phyloP scores from a whole-genome alignment of 92 coral and sea anemone genomes.

The Umimayanthus chanpuru region DNA sequence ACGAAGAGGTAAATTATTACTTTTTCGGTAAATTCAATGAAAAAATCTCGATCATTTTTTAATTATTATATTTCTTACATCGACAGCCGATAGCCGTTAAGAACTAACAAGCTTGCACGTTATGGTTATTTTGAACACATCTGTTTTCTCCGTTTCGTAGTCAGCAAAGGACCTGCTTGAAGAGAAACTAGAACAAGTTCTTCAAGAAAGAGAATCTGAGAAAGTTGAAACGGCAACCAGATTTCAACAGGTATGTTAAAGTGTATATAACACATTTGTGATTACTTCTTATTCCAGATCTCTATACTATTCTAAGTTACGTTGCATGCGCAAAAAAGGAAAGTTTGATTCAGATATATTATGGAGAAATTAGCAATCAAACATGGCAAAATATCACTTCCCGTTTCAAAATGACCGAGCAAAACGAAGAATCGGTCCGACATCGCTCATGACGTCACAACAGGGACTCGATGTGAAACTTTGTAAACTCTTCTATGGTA shows the following conservation, averaged over 20 bases:
- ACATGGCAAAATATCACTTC: too few relatives aligned
- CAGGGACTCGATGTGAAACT: too few relatives aligned
- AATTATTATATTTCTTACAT: not conserved
- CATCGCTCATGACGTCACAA: too few relatives aligned
- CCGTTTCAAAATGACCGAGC: too few relatives aligned
- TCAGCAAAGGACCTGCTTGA: not conserved
- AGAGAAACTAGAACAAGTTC: constrained; percentile 23
- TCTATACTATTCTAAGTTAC: too few relatives aligned
- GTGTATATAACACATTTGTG: not conserved
- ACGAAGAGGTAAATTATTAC: not conserved
- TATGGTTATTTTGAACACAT: not conserved
- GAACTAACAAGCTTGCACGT: not conserved
- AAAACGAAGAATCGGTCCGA: too few relatives aligned
- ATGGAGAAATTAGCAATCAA: too few relatives aligned
- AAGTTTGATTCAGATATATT: too few relatives aligned
- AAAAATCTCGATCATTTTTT: not conserved
- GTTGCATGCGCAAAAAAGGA: too few relatives aligned
- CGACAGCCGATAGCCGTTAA: too few relatives aligned
- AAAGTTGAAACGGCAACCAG: not conserved
- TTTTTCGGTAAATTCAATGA: not conserved
- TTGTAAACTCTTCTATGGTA: too few relatives aligned
- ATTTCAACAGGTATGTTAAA: constrained; percentile 6
- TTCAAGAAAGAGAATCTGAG: constrained; percentile 29
- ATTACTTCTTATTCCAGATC: too few relatives aligned
- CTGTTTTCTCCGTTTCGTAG: constrained; percentile 1